A percentile compares a stretch with the other conserved stretches of the same genome.
Conservation (phyloP, 2,113 vertebrate genomes). For the Osmerus mordax region DNA sequence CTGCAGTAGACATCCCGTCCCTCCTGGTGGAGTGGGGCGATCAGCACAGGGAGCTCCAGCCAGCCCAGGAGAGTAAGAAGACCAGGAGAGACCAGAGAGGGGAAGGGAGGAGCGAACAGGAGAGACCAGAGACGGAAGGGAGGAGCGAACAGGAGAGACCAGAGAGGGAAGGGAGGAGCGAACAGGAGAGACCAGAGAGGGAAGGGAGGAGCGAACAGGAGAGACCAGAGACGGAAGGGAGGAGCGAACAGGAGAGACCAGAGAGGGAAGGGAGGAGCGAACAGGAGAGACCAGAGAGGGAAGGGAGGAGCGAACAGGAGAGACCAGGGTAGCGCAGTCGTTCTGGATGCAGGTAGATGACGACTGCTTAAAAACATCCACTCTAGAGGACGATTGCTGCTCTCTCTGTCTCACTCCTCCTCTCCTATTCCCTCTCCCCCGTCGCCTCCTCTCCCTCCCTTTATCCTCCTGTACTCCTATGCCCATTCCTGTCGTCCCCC, state of each 20-base stretch:
- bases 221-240: background rate
- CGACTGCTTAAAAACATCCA: background rate
- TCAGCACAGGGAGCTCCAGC: too few species aligned
- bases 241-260: background rate
- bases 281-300: too few species aligned
- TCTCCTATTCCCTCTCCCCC: background rate
- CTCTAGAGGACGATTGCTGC: slow-evolving; percentile 5
- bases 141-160: background rate
- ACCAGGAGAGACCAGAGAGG: too few species aligned
- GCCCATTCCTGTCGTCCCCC: background rate
- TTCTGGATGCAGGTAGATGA: background rate
- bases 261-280: background rate
- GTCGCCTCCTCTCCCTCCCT: background rate
- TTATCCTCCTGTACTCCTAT: slow-evolving; percentile 3
- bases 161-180: background rate
- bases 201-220: background rate
- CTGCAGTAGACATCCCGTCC: too few species aligned
- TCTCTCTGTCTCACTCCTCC: background rate
- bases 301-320: background rate
- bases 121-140: background rate
- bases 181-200: too few species aligned
- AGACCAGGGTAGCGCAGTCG: background rate
- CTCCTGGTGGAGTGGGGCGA: too few species aligned
- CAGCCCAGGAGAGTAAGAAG: too few species aligned
- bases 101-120: background rate